These are phyloP conservation scores for Cyaniris semiargus DNA, from an alignment of 2,888 invertebrate species.

Conservation along the genomic window DNA sequence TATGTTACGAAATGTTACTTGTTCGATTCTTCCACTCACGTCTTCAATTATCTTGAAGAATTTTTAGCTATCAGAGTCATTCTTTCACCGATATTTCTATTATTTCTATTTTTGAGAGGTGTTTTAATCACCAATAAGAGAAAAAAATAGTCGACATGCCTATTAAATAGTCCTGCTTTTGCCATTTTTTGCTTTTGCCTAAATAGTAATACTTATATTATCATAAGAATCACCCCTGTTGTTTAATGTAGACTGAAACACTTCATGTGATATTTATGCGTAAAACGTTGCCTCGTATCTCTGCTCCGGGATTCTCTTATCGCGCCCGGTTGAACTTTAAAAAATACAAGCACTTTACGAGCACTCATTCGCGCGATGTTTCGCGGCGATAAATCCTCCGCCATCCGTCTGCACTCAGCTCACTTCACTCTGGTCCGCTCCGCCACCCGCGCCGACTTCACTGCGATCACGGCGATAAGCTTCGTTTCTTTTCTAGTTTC, in stretches of 20 bases:
- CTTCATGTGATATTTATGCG: neutral
- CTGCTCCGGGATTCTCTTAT: neutral
- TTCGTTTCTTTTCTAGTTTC: neutral
- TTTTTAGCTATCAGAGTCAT: too few species aligned
- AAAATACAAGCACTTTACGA: conserved; percentile 14
- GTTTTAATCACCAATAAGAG: too few species aligned
- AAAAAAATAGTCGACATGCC: too few species aligned
- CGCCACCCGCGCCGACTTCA: neutral
- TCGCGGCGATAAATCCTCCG: conserved; percentile 2
- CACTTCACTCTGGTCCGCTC: neutral
- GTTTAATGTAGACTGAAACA: neutral
- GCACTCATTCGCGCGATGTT: neutral
- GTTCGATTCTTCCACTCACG: too few species aligned
- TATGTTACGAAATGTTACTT: too few species aligned
- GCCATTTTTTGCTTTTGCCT: too few species aligned
- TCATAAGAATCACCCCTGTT: neutral
- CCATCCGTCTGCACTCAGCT: neutral
- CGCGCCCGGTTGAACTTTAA: neutral
- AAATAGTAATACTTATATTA: neutral
- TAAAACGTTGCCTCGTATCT: neutral
- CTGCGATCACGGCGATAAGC: neutral
- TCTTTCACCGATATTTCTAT: too few species aligned
- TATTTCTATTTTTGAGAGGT: too few species aligned
- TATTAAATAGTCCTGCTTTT: too few species aligned
- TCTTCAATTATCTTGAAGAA: too few species aligned